Conservation (phyloP, 2,113 vertebrate species). For the Sialia sialis region DNA sequence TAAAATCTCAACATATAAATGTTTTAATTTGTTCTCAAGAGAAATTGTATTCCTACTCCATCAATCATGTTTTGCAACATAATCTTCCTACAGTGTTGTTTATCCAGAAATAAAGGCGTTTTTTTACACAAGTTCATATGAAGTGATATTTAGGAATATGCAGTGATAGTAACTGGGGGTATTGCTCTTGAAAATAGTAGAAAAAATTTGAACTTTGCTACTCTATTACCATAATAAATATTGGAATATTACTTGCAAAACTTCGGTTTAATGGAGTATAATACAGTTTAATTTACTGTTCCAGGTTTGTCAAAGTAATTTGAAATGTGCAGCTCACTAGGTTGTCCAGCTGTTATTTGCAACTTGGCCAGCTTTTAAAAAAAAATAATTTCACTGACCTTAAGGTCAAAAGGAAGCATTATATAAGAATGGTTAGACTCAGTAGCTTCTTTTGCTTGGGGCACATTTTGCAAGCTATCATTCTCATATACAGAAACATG, state of each 20-base stretch:
- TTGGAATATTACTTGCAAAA: not conserved
- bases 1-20: not conserved
- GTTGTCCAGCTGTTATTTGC: not conserved
- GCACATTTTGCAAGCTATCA: not conserved
- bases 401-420: not conserved
- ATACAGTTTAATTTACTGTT: not conserved
- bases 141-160: not conserved
- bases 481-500: not conserved
- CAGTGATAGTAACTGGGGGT: not conserved
- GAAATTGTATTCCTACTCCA: not conserved
- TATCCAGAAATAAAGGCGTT: not conserved
- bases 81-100: not conserved
- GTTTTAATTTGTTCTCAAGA: not conserved
- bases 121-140: not conserved
- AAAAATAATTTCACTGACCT: not conserved
- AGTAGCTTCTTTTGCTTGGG: not conserved
- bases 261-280: not conserved
- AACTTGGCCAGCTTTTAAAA: not conserved
- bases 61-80: not conserved
- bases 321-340: not conserved
- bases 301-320: not conserved
- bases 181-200: not conserved
- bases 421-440: not conserved
- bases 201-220: not conserved
- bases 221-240: not conserved